These are phyloP conservation scores for Terrapene triunguis DNA, from an alignment of 2,113 vertebrate genomes.

Conservation along the genomic window DNA sequence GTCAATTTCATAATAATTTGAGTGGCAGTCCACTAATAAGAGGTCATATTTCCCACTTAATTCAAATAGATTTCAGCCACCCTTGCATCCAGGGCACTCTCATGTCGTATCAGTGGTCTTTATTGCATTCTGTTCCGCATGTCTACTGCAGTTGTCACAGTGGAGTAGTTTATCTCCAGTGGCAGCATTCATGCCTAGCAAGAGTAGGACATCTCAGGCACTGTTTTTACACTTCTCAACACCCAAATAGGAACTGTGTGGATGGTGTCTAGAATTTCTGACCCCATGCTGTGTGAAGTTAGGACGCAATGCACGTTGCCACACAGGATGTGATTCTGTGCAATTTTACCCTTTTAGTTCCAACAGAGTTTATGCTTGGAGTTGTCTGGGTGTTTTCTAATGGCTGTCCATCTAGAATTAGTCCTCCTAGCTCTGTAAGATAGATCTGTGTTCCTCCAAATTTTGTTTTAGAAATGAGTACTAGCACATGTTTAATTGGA, in stretches of 20 bases:
- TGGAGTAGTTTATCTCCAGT: constrained; percentile 31
- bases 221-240: constrained; percentile 57
- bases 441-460: not conserved
- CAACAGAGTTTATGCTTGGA: not conserved
- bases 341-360: not conserved
- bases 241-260: constrained; percentile 33
- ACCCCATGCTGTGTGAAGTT: not conserved
- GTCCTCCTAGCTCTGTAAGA: not conserved
- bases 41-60: not conserved
- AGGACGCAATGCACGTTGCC: not conserved
- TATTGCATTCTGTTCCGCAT: constrained; percentile 25
- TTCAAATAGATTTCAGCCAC: constrained; percentile 16
- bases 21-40: not conserved
- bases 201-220: constrained; percentile 45
- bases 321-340: not conserved
- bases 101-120: constrained; percentile 46
- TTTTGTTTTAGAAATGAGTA: not conserved
- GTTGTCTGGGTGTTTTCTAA: accelerated
- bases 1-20: not conserved
- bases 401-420: not conserved
- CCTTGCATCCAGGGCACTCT: constrained; percentile 62
- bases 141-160: constrained; percentile 45
- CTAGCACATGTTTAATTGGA: not conserved
- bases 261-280: constrained; percentile 17
- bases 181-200: constrained; percentile 61